Evolutionary conservation across 92 coral and sea anemone genomes (phyloP).

Genomic region (Pocillopora grandis): DNA sequence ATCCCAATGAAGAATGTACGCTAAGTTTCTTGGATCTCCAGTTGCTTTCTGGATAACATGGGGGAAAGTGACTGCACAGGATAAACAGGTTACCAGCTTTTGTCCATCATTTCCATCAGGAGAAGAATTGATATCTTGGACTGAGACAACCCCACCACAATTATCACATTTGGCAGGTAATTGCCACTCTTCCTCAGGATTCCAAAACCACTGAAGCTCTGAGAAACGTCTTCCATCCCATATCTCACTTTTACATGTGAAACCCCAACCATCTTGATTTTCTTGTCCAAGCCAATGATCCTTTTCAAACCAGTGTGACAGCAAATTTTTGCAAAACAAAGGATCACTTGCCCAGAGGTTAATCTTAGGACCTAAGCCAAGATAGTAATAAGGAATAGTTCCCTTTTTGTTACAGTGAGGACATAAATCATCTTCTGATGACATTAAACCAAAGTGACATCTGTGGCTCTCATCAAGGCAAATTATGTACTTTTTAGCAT

Average conservation of each 20-base stretch:
- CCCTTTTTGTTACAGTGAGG: slow-evolving; percentile 56
- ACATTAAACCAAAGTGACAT: not conserved
- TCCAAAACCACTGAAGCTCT: slow-evolving; percentile 53
- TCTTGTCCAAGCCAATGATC: slow-evolving; percentile 55
- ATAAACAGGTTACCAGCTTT: slow-evolving; percentile 9
- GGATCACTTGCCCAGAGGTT: slow-evolving; percentile 50
- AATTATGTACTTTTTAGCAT: not conserved
- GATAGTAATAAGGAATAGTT: slow-evolving; percentile 50
- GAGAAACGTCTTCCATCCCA: slow-evolving; percentile 63
- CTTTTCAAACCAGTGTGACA: slow-evolving; percentile 49
- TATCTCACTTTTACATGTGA: slow-evolving; percentile 27
- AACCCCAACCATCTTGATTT: not conserved
- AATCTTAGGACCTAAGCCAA: too few relatives aligned
- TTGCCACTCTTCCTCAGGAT: slow-evolving; percentile 41
- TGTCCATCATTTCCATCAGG: not conserved
- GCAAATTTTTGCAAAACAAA: slow-evolving; percentile 53
- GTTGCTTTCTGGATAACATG: not conserved
- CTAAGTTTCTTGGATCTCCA: slow-evolving; percentile 12
- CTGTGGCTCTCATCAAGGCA: slow-evolving; percentile 1
- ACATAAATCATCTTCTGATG: slow-evolving; percentile 14
- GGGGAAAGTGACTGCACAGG: not conserved
- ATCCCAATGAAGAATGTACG: slow-evolving; percentile 20
- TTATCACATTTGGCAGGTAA: slow-evolving; percentile 50
- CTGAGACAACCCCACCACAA: slow-evolving; percentile 42
- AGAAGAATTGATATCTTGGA: slow-evolving; percentile 10